Conservation (phyloP, 2,113 vertebrate species). For the Rhombomys opimus region DNA sequence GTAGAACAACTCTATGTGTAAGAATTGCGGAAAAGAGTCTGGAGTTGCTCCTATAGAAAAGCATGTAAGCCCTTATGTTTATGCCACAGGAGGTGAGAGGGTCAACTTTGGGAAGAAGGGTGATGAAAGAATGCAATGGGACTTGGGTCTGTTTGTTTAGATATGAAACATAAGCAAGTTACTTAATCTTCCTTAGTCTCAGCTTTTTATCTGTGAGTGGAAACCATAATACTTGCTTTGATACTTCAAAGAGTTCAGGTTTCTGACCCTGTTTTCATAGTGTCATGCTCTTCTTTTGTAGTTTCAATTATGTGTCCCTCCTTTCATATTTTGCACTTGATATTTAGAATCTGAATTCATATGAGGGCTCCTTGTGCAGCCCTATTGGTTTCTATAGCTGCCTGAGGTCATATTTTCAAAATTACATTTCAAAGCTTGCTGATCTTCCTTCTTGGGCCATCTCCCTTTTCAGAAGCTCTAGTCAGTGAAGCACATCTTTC, state of each 20-base stretch:
- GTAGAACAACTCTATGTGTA: background rate
- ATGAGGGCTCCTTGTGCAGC: background rate
- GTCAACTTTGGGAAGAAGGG: background rate
- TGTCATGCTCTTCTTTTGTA: background rate
- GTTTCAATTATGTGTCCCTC: background rate
- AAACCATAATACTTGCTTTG: background rate
- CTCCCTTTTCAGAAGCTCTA: constrained; percentile 44
- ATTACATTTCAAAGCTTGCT: constrained; percentile 24
- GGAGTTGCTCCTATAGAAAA: background rate
- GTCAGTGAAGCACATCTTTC: background rate
- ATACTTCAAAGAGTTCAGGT: background rate
- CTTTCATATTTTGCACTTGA: background rate
- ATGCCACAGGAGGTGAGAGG: background rate
- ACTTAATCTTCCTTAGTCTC: background rate
- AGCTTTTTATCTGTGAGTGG: background rate
- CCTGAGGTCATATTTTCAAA: constrained; percentile 28
- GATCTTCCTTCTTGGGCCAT: constrained; percentile 9
- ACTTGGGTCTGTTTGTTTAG: background rate
- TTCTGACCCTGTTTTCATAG: background rate
- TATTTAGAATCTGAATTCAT: background rate
- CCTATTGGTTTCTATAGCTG: background rate
- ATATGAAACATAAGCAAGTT: background rate
- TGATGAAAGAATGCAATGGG: background rate
- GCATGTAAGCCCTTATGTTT: background rate
- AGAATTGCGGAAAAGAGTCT: background rate